Evolutionary conservation across 2,113 vertebrate genomes (phyloP), one percentile per base, ranked within the genome.

Genomic region (Lathamus discolor): DNA sequence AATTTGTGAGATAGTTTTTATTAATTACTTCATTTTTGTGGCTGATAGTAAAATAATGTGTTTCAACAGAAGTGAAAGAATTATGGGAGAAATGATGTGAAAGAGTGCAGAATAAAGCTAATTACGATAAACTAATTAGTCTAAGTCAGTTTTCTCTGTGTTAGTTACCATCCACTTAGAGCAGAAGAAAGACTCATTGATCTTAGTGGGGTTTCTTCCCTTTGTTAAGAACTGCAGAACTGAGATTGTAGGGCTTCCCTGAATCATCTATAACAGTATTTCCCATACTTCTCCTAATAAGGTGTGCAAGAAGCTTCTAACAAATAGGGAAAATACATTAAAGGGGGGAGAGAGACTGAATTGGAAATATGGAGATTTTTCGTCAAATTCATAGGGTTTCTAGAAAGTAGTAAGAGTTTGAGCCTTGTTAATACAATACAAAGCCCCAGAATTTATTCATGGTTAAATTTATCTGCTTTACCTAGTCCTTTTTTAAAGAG

Each of bases 391-490:
- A 69, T 25, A 67, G 49, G 37, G 80, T 76, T 94, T 94, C 74
- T 68, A 78, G 19, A 67, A 92, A 86, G 48, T 92, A 82, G 75
- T 35, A 76, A 78, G 85, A 94, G 44, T 92, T 83, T 94, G 76
- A 95, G 85, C 87, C 76, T 87, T 93, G 86, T 85, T 96, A 93
- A 94, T 87, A 87, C 79, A 66, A 44, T 48, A 81, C 67, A 96
- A 95, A 96, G 80, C 89, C 69, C 49, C 22, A 7, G 68, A 90
- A 96, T 97, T 88, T 95, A 89, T 81, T 92, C 46, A 55, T 75
- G 46, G 84, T 92, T 94, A 90, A 93, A 94, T 39, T 89, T 82
- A 76, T 72, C 44, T 75, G 52, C 69, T 91, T 95, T 75, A 94
- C 44, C 29, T 77, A 89, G 83, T 85, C 73, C 67, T 49, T 87